Conservation (phyloP, 2,797 vertebrate species). For the Aplochiton taeniatus region DNA sequence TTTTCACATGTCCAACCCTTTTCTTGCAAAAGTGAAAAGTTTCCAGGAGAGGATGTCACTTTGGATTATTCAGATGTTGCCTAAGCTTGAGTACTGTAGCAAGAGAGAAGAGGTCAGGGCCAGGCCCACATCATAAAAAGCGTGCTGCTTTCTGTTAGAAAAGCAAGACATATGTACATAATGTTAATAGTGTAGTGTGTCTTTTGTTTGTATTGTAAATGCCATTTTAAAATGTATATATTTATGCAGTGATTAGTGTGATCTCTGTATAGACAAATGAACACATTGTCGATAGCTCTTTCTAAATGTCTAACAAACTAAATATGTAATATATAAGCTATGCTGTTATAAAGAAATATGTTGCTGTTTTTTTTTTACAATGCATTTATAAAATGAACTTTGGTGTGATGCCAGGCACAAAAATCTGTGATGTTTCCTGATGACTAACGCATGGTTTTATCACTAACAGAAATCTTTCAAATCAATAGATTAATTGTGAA, state of each 20-base stretch:
- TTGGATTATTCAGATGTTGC: constrained; percentile 16
- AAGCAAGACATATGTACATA: constrained; percentile 22
- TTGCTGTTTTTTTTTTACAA: constrained; percentile 51
- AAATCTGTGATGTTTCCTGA: constrained; percentile 11
- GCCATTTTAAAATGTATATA: constrained; percentile 47
- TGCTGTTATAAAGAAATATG: background rate
- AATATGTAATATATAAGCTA: constrained; percentile 37
- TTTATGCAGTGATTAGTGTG: constrained; percentile 53
- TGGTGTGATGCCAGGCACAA: too few species aligned
- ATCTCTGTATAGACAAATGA: constrained; percentile 44
- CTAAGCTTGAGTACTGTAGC: constrained; percentile 3
- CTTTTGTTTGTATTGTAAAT: constrained; percentile 23
- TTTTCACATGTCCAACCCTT: background rate
- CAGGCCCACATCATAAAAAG: constrained; percentile 6
- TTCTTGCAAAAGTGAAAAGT: background rate
- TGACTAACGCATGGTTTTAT: constrained; percentile 15
- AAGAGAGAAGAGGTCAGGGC: constrained; percentile 10
- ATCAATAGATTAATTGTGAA: background rate
- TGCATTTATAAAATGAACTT: constrained; percentile 13
- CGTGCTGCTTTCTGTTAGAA: background rate
- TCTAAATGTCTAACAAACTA: constrained; percentile 19
- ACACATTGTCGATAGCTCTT: background rate
- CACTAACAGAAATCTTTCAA: background rate
- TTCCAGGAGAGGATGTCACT: constrained; percentile 23
- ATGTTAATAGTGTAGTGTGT: constrained; percentile 12